A percentile compares a stretch with the other conserved stretches of the same genome.
Evolutionary conservation across 2,888 invertebrate genomes (phyloP).

Genomic region (Heliconius sara): DNA sequence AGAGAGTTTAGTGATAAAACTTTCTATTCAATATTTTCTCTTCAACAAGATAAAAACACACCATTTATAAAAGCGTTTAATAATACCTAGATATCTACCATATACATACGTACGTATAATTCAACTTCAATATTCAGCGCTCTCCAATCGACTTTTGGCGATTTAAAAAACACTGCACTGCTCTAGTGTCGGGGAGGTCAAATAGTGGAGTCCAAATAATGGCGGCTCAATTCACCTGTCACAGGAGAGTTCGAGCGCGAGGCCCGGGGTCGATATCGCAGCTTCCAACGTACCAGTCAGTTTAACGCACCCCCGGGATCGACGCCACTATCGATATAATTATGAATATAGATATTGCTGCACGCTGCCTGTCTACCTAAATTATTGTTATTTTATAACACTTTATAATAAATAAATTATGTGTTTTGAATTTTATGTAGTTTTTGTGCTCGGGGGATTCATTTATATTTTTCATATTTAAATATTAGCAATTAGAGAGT

Average conservation of each 20-base stretch:
- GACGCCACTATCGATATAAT: constrained; percentile 58
- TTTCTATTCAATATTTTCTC: too few relatives aligned
- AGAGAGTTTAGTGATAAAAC: too few relatives aligned
- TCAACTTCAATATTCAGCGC: too few relatives aligned
- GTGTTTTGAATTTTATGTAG: neutral
- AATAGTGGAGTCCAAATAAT: constrained; percentile 50
- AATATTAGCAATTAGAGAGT: neutral
- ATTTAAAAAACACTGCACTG: constrained; percentile 24
- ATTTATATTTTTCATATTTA: neutral
- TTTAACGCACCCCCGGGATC: constrained; percentile 67
- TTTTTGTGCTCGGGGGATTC: neutral
- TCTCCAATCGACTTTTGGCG: constrained; percentile 13
- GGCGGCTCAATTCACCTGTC: constrained; percentile 55
- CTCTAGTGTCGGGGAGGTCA: constrained; percentile 39
- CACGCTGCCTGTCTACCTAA: constrained; percentile 36
- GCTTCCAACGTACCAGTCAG: constrained; percentile 61
- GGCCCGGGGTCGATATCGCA: constrained; percentile 56
- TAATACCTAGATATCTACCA: too few relatives aligned
- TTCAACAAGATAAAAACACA: too few relatives aligned
- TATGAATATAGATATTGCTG: constrained; percentile 48
- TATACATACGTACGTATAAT: too few relatives aligned
- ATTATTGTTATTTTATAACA: constrained; percentile 21
- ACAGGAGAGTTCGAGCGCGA: constrained; percentile 58
- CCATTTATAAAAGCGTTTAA: too few relatives aligned
- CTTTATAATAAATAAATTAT: neutral